Conservation (phyloP, 2,113 vertebrate species). For the Lasiurus cinereus region DNA sequence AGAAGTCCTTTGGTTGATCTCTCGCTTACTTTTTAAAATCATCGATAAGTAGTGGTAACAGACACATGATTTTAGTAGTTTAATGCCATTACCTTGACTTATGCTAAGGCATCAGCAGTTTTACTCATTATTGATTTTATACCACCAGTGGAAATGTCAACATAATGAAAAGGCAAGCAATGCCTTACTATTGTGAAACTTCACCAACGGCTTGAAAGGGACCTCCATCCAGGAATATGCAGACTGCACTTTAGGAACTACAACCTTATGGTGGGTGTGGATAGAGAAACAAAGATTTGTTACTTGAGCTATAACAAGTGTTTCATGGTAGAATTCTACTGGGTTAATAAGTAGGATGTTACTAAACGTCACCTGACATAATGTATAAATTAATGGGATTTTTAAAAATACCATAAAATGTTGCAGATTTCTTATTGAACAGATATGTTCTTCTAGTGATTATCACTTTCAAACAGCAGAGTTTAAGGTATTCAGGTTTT, state of each 20-base stretch:
- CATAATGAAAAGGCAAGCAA: background rate
- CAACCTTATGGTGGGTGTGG: background rate
- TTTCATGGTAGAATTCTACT: slow-evolving; percentile 31
- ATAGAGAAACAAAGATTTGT: background rate
- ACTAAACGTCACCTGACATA: background rate
- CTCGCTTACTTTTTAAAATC: background rate
- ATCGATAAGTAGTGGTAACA: background rate
- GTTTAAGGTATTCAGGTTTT: slow-evolving; percentile 60
- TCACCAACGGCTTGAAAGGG: background rate
- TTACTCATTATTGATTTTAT: background rate
- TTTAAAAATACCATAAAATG: slow-evolving; percentile 26
- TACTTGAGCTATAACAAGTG: background rate
- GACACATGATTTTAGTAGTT: background rate
- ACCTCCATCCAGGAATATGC: background rate
- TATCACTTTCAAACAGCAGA: slow-evolving; percentile 39
- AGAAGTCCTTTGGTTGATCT: too few species aligned
- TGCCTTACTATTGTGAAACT: slow-evolving; percentile 51
- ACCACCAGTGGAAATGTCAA: slow-evolving; percentile 12
- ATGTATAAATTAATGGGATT: background rate
- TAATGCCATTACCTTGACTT: background rate
- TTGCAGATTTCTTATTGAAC: slow-evolving; percentile 52
- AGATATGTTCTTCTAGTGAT: slow-evolving; percentile 32
- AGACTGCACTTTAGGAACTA: background rate
- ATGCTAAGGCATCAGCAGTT: background rate
- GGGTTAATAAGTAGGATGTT: background rate